These are phyloP conservation scores for Ernsta delagoae DNA, from an alignment of 2,888 invertebrate species.

Conservation along the genomic window DNA sequence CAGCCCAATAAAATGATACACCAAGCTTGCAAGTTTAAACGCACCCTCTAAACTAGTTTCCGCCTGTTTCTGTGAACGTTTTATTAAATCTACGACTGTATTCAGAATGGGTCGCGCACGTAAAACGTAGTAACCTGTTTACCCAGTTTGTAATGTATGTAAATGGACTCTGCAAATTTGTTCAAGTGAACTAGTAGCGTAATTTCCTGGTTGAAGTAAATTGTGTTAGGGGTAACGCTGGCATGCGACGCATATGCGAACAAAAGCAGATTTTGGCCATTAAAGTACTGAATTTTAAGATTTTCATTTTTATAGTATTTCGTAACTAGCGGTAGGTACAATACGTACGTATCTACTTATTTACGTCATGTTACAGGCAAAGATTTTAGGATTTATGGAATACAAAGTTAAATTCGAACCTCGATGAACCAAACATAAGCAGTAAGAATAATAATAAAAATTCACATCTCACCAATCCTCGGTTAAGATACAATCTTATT, in stretches of 20 bases:
- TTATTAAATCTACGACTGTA: slow-evolving; percentile 34
- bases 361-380: too few relatives aligned
- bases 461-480: too few relatives aligned
- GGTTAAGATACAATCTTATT: too few relatives aligned
- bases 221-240: slow-evolving; percentile 7
- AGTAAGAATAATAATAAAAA: too few relatives aligned
- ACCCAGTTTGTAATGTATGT: slow-evolving; percentile 35
- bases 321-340: too few relatives aligned
- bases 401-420: too few relatives aligned
- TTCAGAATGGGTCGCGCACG: slow-evolving; percentile 34
- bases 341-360: too few relatives aligned
- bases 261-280: not conserved
- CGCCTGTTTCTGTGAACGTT: slow-evolving; percentile 27
- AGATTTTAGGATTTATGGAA: too few relatives aligned
- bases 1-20: slow-evolving; percentile 30
- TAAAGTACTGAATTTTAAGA: too few relatives aligned
- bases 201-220: slow-evolving; percentile 25
- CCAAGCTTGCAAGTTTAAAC: slow-evolving; percentile 26
- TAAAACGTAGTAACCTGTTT: slow-evolving; percentile 35
- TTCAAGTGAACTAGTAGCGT: slow-evolving; percentile 25
- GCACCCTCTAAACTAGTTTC: slow-evolving; percentile 27
- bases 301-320: too few relatives aligned
- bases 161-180: slow-evolving; percentile 33
- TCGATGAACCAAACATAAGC: too few relatives aligned
- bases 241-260: slow-evolving; percentile 4